Evolutionary conservation across 2,888 invertebrate genomes (phyloP), one percentile per base, ranked within the genome.

Genomic region (Cataglyphis cursor): DNA sequence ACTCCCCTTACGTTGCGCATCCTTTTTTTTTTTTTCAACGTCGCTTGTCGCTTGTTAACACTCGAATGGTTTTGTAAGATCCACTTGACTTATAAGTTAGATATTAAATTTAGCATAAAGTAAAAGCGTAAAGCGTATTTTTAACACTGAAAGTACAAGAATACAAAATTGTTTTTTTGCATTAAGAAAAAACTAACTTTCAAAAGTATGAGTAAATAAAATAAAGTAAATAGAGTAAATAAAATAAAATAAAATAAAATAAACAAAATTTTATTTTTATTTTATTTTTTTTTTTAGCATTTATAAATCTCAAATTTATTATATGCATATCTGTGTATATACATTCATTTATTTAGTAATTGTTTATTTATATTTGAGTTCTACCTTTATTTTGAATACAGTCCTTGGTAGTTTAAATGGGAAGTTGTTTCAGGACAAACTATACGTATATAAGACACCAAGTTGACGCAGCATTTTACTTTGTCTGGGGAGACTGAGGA

Each of bases 1-100:
- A 59, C 78, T 61, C 44, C 57, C 1, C 48, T 51, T 51, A 51
- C 48, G 21, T 51, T 59, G 57, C 31, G 57, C 41, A 12, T 31
- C 41, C 59, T 59, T 78, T 66, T 80, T 80, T 78, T 44, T 59
- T 78, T 66, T 78, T 78, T 78, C 59, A 61, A 44, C 70, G 41
- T 68, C 21, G 68, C 57, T 57, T 68, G 44, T 54, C 66, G 44
- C 70, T 35, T 70, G 59, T 78, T 80, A 80, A 70, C 78, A 59
- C 70, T 70, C 44, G 59, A 80, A 44, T 59, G 48, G 35, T 80
- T 80, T 12, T 44, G 44, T 24, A 70, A 80, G 70, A 70, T 59
- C 35, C 78, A 68, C 78, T 76, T 68, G 76, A 57, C 76, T 78
- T 70, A 68, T 44, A 80, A 80, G 68, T 68, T 68, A 59, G n/a